Percentiles rank a stretch among this genome's conserved stretches.
Conservation (phyloP, 1,140 invertebrate genomes). For the Aradophagus sp. region DNA sequence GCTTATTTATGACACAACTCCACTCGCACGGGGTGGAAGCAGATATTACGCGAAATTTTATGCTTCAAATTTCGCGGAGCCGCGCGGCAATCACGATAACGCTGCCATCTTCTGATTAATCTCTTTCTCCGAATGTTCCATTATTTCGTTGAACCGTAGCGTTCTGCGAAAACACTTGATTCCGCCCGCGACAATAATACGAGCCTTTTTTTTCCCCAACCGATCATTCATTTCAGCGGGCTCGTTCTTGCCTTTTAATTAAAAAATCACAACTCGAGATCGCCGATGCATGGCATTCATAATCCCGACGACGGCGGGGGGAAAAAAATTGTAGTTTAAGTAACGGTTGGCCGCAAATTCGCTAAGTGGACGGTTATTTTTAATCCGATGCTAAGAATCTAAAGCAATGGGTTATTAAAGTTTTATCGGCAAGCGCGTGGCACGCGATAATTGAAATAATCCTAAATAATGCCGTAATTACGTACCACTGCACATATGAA, state of each 20-base stretch:
- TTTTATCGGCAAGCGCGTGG: slow-evolving; percentile 64
- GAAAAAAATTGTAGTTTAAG: too few species aligned
- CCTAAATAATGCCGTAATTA: too few species aligned
- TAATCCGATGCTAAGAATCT: slow-evolving; percentile 42
- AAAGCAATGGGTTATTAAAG: slow-evolving; percentile 49
- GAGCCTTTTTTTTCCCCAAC: too few species aligned
- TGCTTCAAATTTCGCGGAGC: slow-evolving; percentile 49
- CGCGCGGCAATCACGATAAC: slow-evolving; percentile 46
- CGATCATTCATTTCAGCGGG: too few species aligned
- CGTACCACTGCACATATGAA: slow-evolving; percentile 31
- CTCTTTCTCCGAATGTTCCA: slow-evolving; percentile 43
- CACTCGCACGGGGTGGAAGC: slow-evolving; percentile 26
- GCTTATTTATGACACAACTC: slow-evolving; percentile 51
- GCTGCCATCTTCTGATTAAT: slow-evolving; percentile 47
- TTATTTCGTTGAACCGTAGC: slow-evolving; percentile 27
- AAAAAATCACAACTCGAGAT: too few species aligned
- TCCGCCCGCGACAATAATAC: too few species aligned
- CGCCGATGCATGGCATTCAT: too few species aligned
- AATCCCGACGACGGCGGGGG: too few species aligned
- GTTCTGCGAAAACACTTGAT: background rate
- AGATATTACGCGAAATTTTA: slow-evolving; percentile 54
- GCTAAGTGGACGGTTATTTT: slow-evolving; percentile 21
- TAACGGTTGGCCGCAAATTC: slow-evolving; percentile 3
- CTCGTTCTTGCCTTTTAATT: too few species aligned
- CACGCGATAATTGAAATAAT: slow-evolving; percentile 70